Evolutionary conservation across 2,113 vertebrate genomes (phyloP).

Genomic region (Amblyornis subalaris): DNA sequence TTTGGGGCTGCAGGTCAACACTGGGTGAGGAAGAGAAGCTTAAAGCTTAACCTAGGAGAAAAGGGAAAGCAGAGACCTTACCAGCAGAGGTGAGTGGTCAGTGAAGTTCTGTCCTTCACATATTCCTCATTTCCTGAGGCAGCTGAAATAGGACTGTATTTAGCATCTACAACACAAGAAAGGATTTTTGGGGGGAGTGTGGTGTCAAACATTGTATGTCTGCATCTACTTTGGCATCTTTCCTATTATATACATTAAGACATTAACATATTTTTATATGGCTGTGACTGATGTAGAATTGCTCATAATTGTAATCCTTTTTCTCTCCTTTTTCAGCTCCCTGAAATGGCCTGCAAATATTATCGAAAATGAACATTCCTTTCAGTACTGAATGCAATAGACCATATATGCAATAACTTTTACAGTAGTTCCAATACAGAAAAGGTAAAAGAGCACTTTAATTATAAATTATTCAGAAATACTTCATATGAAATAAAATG

Average conservation of each 20-base stretch:
- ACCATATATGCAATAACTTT: neutral
- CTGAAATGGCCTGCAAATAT: neutral
- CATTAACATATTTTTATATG: neutral
- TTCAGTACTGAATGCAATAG: neutral
- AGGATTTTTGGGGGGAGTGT: neutral
- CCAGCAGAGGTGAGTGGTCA: neutral
- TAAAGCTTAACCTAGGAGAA: neutral
- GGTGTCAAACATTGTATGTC: neutral
- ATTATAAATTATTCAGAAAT: conserved; percentile 47
- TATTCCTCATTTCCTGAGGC: neutral
- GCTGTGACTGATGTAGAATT: neutral
- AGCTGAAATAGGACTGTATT: neutral
- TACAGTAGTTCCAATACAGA: neutral
- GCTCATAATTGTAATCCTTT: neutral
- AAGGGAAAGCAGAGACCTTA: neutral
- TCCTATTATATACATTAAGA: neutral
- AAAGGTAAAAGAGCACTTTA: conserved; percentile 28
- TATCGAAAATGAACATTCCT: neutral
- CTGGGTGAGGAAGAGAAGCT: neutral
- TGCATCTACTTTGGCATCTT: neutral
- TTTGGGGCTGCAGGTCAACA: neutral
- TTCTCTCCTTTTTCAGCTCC: neutral
- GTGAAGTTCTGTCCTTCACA: neutral
- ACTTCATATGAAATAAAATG: conserved; percentile 12
- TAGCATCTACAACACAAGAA: neutral